These are phyloP conservation scores for Limulus polyphemus DNA, from an alignment of 2,888 invertebrate genomes.

Conservation along the genomic window DNA sequence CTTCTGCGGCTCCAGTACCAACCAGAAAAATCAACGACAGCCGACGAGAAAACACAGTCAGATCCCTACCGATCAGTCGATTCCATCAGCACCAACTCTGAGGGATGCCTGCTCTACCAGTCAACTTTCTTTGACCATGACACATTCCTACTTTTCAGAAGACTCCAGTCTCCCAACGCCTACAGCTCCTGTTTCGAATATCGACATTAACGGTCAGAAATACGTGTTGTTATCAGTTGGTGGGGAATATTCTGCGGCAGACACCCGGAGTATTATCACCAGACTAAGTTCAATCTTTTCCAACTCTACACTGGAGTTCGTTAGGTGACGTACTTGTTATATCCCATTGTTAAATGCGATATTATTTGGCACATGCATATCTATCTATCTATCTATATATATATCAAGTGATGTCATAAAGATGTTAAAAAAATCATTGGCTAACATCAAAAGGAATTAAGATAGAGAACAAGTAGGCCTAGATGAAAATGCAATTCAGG, in stretches of 20 bases:
- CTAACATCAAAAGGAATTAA: no score
- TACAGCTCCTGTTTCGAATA: neutral
- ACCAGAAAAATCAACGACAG: neutral
- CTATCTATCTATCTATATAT: no score
- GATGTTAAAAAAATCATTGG: no score
- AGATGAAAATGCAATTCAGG: no score
- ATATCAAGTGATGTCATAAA: no score
- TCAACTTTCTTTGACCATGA: constrained; percentile 26
- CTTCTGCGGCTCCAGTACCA: constrained; percentile 10
- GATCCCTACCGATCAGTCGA: neutral
- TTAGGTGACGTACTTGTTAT: no score
- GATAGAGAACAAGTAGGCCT: no score
- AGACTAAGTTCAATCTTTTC: no score
- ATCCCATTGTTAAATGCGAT: no score
- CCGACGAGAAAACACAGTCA: constrained; percentile 1
- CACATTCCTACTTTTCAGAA: constrained; percentile 21
- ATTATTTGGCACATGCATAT: no score
- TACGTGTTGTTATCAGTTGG: neutral
- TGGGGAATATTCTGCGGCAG: neutral
- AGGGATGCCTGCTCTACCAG: constrained; percentile 14
- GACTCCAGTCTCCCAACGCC: neutral
- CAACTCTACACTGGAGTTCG: no score
- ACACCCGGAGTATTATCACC: neutral
- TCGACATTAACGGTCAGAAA: neutral
- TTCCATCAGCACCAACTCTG: constrained; percentile 3